Conservation (phyloP, 2,888 invertebrate genomes). For the Syrphus vitripennis region DNA sequence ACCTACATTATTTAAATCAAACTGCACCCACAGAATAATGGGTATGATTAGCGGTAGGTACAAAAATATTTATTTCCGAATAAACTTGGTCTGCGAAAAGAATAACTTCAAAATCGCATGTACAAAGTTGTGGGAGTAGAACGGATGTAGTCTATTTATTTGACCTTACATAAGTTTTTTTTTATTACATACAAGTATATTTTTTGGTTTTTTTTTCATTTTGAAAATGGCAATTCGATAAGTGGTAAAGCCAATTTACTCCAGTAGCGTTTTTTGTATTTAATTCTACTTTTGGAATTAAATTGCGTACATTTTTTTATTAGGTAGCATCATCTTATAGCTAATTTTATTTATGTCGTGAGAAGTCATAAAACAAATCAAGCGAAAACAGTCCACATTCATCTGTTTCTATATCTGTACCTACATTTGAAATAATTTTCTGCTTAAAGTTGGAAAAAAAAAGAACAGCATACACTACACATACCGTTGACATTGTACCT, state of each 20-base stretch:
- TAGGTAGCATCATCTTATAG: constrained; percentile 61
- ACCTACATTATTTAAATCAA: neutral
- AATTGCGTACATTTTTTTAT: constrained; percentile 61
- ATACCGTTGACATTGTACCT: constrained; percentile 54
- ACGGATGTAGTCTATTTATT: constrained; percentile 69
- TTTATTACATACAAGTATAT: neutral
- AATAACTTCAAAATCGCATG: constrained; percentile 32
- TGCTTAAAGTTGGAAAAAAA: constrained; percentile 32
- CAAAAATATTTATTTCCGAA: neutral
- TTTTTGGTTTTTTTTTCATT: constrained; percentile 14
- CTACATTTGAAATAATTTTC: constrained; percentile 43
- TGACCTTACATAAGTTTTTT: constrained; percentile 57
- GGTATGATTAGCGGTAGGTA: neutral
- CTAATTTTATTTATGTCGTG: constrained; percentile 69
- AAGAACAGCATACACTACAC: constrained; percentile 1
- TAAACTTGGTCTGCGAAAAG: constrained; percentile 8
- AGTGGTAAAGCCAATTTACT: constrained; percentile 60
- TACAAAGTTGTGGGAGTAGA: constrained; percentile 56
- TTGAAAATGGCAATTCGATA: constrained; percentile 61
- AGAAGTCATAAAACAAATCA: constrained; percentile 70
- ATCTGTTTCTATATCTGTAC: constrained; percentile 26
- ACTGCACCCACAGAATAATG: neutral
- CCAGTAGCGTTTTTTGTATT: constrained; percentile 28
- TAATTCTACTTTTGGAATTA: constrained; percentile 45
- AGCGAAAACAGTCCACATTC: constrained; percentile 64